Conservation (phyloP, 2,113 vertebrate species). For the Nansenia antarctica region DNA sequence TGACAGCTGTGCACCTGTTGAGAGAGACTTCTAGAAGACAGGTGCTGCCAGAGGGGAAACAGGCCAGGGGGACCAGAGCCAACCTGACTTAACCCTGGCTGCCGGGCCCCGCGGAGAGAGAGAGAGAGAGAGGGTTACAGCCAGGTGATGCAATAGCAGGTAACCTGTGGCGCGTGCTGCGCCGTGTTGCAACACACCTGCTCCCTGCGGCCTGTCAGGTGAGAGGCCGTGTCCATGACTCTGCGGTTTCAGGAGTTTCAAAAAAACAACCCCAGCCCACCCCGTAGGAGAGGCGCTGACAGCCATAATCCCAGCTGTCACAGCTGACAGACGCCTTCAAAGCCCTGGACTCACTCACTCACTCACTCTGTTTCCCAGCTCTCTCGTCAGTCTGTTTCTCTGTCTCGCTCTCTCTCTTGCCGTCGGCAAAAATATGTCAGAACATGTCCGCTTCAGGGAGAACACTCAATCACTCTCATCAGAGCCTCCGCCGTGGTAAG, state of each 20-base stretch:
- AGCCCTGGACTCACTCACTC: background rate
- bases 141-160: conserved; percentile 53
- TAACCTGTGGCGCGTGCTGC: conserved; percentile 43
- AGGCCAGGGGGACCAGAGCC: background rate
- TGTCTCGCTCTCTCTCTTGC: background rate
- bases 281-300: conserved; percentile 23
- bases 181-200: conserved; percentile 40
- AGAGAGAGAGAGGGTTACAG: background rate
- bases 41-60: conserved; percentile 20
- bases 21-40: conserved; percentile 37
- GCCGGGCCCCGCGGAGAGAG: background rate
- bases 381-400: background rate
- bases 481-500: too few species aligned
- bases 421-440: background rate
- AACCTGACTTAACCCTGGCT: conserved; percentile 2
- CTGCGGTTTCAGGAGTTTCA: background rate
- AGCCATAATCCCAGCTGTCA: conserved; percentile 40
- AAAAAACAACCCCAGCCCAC: background rate
- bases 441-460: conserved; percentile 30
- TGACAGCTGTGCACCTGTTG: conserved; percentile 39
- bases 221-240: background rate
- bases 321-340: conserved; percentile 25
- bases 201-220: conserved; percentile 15
- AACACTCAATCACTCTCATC: conserved; percentile 52
- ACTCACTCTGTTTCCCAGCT: background rate